Conservation (phyloP, 30 jellyfish, hydroid and myxozoan genomes). For the Rhopilema esculentum region DNA sequence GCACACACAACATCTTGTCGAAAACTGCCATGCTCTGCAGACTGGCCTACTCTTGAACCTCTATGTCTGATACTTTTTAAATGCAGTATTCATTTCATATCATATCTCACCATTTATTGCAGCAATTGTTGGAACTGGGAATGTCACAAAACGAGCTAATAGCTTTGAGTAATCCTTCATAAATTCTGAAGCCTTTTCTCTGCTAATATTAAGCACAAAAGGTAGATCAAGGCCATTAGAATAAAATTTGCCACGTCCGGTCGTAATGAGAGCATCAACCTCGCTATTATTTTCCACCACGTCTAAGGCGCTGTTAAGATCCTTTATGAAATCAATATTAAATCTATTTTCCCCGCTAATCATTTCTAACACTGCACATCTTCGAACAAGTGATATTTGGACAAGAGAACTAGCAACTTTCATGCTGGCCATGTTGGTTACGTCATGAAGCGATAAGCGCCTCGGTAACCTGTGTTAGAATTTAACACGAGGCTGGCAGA, state of each 20-base stretch:
- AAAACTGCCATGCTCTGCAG: no score
- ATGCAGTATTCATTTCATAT: no score
- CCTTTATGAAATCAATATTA: conserved; percentile 31
- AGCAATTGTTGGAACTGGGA: conserved; percentile 78
- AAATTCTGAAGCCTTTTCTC: conserved; percentile 17
- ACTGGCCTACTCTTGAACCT: no score
- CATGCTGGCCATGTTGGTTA: background rate
- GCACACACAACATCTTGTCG: no score
- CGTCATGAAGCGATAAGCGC: no score
- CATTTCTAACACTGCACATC: conserved; percentile 70
- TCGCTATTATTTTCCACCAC: conserved; percentile 41
- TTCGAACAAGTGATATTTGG: conserved; percentile 21
- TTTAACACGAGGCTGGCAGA: no score
- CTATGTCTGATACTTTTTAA: no score
- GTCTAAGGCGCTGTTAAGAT: conserved; percentile 56
- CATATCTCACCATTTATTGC: conserved; percentile 69
- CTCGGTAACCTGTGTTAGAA: no score
- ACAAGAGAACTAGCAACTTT: conserved; percentile 11
- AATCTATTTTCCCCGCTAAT: conserved; percentile 60
- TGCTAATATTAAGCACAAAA: conserved; percentile 32
- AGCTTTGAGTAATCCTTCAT: conserved; percentile 51
- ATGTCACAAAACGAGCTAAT: conserved; percentile 67
- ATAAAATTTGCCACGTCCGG: conserved; percentile 60
- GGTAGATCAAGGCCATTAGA: conserved; percentile 72
- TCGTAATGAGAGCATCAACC: conserved; percentile 65